A percentile compares a stretch with the other conserved stretches of the same genome.
Conservation (phyloP, 2,797 vertebrate species). For the Melanotaenia pygmaea region DNA sequence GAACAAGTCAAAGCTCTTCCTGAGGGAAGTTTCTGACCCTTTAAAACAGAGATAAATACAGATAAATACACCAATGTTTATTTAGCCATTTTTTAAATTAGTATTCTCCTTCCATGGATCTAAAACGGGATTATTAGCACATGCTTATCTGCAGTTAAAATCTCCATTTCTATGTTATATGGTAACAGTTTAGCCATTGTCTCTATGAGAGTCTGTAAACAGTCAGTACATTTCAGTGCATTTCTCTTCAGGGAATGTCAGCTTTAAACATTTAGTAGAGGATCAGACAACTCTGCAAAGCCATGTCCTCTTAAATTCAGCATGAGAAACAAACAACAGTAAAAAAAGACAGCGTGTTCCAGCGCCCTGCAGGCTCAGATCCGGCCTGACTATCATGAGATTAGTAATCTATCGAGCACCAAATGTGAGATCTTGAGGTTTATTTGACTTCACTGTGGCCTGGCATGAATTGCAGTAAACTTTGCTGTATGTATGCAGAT, state of each 20-base stretch:
- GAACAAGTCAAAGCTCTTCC: conserved; percentile 85
- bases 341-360: conserved; percentile 25
- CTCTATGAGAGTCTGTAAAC: not conserved
- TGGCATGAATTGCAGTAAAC: conserved; percentile 30
- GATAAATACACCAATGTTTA: not conserved
- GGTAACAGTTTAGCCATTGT: conserved; percentile 11
- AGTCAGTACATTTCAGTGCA: conserved; percentile 7
- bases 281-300: conserved; percentile 41
- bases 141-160: not conserved
- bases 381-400: conserved; percentile 74
- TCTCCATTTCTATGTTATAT: not conserved
- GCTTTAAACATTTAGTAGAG: conserved; percentile 12
- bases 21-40: conserved; percentile 83
- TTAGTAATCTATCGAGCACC: conserved; percentile 62
- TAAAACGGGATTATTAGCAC: not conserved
- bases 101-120: not conserved
- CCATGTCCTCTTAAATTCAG: conserved; percentile 41
- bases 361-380: conserved; percentile 40
- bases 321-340: conserved; percentile 35
- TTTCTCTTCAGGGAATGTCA: conserved; percentile 13
- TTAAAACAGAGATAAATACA: conserved; percentile 3
- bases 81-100: not conserved
- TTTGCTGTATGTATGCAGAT: not conserved
- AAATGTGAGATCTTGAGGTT: conserved; percentile 54
- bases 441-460: conserved; percentile 35